Evolutionary conservation across 2,888 invertebrate species (phyloP).

Genomic region (Rhimphoctona megacephalus): DNA sequence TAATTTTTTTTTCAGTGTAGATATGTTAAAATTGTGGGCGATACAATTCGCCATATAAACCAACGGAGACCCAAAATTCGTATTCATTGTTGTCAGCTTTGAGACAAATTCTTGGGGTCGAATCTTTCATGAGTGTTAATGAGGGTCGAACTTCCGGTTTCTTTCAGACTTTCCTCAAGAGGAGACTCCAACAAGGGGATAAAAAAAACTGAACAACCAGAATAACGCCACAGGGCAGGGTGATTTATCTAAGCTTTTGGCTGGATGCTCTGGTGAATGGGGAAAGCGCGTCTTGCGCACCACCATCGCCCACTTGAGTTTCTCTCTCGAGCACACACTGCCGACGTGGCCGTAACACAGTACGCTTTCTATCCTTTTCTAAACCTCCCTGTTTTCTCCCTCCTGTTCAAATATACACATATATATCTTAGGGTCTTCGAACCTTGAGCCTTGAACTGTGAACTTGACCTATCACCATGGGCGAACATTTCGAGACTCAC

Average conservation of each 20-base stretch:
- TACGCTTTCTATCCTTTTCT: constrained; percentile 10
- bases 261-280: constrained; percentile 43
- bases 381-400: neutral
- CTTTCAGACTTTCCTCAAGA: constrained; percentile 13
- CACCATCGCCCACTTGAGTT: constrained; percentile 34
- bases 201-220: constrained; percentile 16
- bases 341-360: constrained; percentile 13
- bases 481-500: constrained; percentile 41
- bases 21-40: neutral
- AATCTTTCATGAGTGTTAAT: constrained; percentile 19
- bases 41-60: neutral
- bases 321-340: constrained; percentile 21
- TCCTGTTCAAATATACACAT: constrained; percentile 17
- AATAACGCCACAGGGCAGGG: constrained; percentile 36
- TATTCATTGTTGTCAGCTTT: neutral
- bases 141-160: constrained; percentile 31
- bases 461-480: constrained; percentile 63
- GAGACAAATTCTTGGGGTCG: constrained; percentile 15
- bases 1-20: no score
- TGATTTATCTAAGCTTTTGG: constrained; percentile 54
- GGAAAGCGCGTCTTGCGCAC: constrained; percentile 46
- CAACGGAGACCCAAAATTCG: neutral
- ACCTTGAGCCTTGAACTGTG: constrained; percentile 51
- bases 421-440: constrained; percentile 48
- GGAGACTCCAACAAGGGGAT: constrained; percentile 2